Evolutionary conservation across 2,888 invertebrate genomes (phyloP), one percentile per base, ranked within the genome.

Genomic region (Tipula helvola): DNA sequence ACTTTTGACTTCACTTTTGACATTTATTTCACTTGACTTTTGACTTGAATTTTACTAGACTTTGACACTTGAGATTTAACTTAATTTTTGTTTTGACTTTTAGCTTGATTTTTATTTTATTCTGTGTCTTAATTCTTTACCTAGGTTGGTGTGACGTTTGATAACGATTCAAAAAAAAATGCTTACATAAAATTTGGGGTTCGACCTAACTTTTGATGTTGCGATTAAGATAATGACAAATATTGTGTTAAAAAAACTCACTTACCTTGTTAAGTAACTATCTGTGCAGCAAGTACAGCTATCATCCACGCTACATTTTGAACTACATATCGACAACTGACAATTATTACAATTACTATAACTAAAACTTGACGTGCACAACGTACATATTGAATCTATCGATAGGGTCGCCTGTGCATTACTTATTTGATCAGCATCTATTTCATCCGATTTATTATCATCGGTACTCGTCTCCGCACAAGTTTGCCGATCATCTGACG

Each of bases 281-380:
- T 88, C 87, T 85, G 89, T 89, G 16, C 88, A 87, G 28, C 89
- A 89, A 86, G 89, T 89, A 8, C 89, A 89, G 12, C 89, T 89
- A 8, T 89, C 89, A 85, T 90, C 90, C 16, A 91, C 90, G 87
- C 90, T 89, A 88, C 91, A 91, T 87, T 91, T 91, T 18, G 91
- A 91, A 87, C 90, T 90, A 87, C 91, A 91, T 1, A 89, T 88
- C 0, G 91, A 91, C 87, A 90, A 90, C n/a, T 90, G 90, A 88
- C 91, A 91, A 88, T 88, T 90, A 83, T 90, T 90, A 87, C 91
- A 91, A 87, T 90, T 90, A 84, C 90, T 91, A 87, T 91, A 91
- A 88, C 91, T 91, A 88, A 91, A 91, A n/a, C 91, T 90, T 8
- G 91, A 91, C 5, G 91, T 91, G 88, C 91, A 91, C 4, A 91